A percentile compares a stretch with the other conserved stretches of the same genome.
These are phyloP conservation scores for Semaprochilodus insignis DNA, from an alignment of 2,797 vertebrate species.

Conservation along the genomic window DNA sequence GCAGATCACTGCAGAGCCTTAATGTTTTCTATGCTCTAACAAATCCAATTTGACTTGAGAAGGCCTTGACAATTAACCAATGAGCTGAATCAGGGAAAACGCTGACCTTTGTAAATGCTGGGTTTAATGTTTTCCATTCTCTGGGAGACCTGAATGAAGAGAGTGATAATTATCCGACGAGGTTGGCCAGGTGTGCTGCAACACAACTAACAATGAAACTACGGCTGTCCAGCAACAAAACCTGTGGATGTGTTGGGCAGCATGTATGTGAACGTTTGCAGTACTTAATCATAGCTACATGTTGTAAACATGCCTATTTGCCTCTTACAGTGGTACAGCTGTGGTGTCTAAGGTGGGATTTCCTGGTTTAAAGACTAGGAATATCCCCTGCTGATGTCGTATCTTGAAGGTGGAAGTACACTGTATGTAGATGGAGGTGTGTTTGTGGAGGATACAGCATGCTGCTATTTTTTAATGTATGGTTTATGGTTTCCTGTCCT, in stretches of 20 bases:
- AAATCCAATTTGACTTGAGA: neutral
- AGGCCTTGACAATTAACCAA: slow-evolving; percentile 2
- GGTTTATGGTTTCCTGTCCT: no score
- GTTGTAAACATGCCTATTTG: no score
- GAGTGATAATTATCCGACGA: neutral
- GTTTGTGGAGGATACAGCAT: no score
- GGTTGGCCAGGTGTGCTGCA: neutral
- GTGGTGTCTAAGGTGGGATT: no score
- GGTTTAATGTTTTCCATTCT: neutral
- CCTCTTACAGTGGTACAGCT: no score
- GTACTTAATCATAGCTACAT: no score
- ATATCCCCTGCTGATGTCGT: no score
- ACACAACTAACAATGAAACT: neutral
- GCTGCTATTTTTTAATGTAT: no score
- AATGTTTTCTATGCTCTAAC: slow-evolving; percentile 11
- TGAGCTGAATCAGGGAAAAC: slow-evolving; percentile 6
- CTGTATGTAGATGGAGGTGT: no score
- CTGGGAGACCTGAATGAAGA: neutral
- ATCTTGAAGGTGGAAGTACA: no score
- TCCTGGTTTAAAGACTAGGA: no score
- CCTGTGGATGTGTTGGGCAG: neutral
- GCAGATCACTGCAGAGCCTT: slow-evolving; percentile 5
- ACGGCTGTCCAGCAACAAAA: neutral
- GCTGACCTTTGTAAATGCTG: neutral
- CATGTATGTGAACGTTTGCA: neutral